These are phyloP conservation scores for Pegoplata infirma DNA, from an alignment of 2,888 invertebrate species.

Conservation along the genomic window DNA sequence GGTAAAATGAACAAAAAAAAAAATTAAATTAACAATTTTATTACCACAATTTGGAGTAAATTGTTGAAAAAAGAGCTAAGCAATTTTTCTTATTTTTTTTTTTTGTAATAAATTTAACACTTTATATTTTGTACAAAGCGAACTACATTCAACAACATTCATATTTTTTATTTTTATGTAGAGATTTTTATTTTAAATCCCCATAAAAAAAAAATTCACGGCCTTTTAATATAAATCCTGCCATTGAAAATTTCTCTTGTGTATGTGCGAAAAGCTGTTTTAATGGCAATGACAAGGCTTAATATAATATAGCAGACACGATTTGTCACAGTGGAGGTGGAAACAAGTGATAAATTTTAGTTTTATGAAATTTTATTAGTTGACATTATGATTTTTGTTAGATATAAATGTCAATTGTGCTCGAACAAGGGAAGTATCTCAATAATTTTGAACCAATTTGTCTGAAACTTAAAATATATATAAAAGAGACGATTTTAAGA, in stretches of 20 bases:
- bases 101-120: conserved; percentile 27
- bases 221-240: conserved; percentile 47
- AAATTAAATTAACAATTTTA: conserved; percentile 36
- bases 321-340: too few species aligned
- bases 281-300: conserved; percentile 52
- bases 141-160: conserved; percentile 33
- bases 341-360: too few species aligned
- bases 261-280: conserved; percentile 39
- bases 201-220: conserved; percentile 55
- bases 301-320: conserved; percentile 20
- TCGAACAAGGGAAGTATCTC: too few species aligned
- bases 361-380: too few species aligned
- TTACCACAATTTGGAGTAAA: conserved; percentile 24
- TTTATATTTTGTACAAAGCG: background rate
- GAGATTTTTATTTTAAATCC: conserved; percentile 22
- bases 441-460: too few species aligned
- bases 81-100: conserved; percentile 10
- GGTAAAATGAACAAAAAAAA: background rate
- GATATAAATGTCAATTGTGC: too few species aligned
- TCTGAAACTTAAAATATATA: too few species aligned
- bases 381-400: too few species aligned
- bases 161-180: background rate
- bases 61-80: conserved; percentile 12
- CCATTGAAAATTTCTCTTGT: conserved; percentile 38
- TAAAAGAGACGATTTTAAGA: too few species aligned